Evolutionary conservation across 2,888 invertebrate species (phyloP).

Genomic region (Taphrorychus bicolor): DNA sequence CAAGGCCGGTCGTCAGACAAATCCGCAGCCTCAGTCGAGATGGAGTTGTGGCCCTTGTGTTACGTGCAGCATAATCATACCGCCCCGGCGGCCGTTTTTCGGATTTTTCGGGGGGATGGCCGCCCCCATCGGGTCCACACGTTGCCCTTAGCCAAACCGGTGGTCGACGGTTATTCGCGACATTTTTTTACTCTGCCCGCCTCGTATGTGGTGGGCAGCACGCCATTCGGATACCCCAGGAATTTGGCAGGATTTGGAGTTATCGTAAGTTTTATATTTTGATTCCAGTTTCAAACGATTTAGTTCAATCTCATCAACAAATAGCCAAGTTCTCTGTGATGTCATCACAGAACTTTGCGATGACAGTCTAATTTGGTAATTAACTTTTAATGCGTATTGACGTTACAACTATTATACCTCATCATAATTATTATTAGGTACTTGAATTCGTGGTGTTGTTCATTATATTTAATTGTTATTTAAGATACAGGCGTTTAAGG

Average conservation of each 20-base stretch:
- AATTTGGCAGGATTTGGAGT: constrained; percentile 30
- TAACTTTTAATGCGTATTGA: no score
- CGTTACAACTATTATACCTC: no score
- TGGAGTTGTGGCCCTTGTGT: constrained; percentile 59
- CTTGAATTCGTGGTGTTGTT: no score
- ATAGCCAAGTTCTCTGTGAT: no score
- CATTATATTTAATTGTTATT: no score
- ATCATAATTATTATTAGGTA: no score
- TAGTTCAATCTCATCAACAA: no score
- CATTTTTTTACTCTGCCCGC: constrained; percentile 54
- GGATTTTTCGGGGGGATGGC: constrained; percentile 9
- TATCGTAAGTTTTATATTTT: constrained; percentile 36
- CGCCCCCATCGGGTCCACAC: constrained; percentile 50
- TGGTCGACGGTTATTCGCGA: constrained; percentile 29
- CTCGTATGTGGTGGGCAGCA: constrained; percentile 47
- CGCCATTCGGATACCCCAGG: constrained; percentile 22
- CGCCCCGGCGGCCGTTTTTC: constrained; percentile 44
- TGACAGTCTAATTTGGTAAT: no score
- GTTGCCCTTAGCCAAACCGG: constrained; percentile 47
- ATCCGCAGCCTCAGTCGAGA: constrained; percentile 40
- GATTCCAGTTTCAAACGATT: no score
- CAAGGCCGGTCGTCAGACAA: constrained; percentile 51
- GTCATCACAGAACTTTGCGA: no score
- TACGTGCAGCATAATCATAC: constrained; percentile 49
- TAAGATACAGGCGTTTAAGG: no score